These are phyloP conservation scores for Zapornia atra DNA, from an alignment of 2,113 vertebrate genomes.

Conservation along the genomic window DNA sequence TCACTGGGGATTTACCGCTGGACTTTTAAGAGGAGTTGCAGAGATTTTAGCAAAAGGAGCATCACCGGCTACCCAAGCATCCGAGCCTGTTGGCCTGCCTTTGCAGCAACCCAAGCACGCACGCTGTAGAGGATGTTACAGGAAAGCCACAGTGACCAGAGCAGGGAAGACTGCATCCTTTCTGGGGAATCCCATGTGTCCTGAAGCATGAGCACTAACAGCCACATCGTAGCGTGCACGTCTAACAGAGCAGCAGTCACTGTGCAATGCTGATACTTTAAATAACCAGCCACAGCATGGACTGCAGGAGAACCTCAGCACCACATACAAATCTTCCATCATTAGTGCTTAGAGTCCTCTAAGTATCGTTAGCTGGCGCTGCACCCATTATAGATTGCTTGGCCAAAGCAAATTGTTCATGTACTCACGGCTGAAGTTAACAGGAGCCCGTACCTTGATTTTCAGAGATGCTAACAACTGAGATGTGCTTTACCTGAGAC, in stretches of 20 bases:
- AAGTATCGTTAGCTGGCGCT: background rate
- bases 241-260: background rate
- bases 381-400: background rate
- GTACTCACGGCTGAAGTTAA: background rate
- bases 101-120: background rate
- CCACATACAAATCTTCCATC: background rate
- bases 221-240: background rate
- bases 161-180: background rate
- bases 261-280: background rate
- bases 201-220: background rate
- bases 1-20: background rate
- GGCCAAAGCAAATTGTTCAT: background rate
- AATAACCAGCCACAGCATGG: background rate
- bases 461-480: constrained; percentile 17
- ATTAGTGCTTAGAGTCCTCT: constrained; percentile 6
- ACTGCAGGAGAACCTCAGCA: background rate
- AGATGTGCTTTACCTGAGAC: background rate
- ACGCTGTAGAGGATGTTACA: background rate
- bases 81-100: background rate
- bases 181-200: background rate
- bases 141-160: background rate
- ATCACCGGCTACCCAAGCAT: background rate
- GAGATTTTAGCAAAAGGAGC: background rate
- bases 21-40: background rate
- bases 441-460: constrained; percentile 8